A percentile compares a stretch with the other conserved stretches of the same genome.
Evolutionary conservation across 30 jellyfish, hydroid and myxozoan genomes (phyloP).

Genomic region (Aurelia aurita): DNA sequence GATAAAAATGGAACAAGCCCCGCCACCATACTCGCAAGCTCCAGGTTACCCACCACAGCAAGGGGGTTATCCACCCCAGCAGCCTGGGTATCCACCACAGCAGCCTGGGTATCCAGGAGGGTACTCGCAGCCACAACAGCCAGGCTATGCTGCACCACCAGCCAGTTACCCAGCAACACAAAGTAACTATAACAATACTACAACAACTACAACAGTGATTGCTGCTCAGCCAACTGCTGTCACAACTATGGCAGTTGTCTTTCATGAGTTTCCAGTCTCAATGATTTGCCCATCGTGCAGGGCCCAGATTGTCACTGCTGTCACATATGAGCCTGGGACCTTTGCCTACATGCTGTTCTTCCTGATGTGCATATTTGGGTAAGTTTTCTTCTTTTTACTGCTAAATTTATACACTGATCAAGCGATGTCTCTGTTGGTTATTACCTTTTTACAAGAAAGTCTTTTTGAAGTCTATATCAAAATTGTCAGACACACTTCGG

Average conservation of each 20-base stretch:
- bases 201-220: constrained; percentile 60
- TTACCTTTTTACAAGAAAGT: no score
- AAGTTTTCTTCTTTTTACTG: neutral
- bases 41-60: constrained; percentile 48
- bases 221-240: constrained; percentile 84
- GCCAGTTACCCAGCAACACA: constrained; percentile 66
- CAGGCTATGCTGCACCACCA: constrained; percentile 54
- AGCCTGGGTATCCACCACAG: constrained; percentile 66
- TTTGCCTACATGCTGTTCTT: constrained; percentile 80
- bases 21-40: constrained; percentile 55
- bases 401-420: no score
- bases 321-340: constrained; percentile 73
- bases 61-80: constrained; percentile 43
- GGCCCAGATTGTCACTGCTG: constrained; percentile 81
- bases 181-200: neutral
- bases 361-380: constrained; percentile 83
- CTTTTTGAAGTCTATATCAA: no score
- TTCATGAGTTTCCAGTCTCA: constrained; percentile 79
- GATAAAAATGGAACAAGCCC: neutral
- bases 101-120: constrained; percentile 67
- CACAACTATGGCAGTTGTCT: constrained; percentile 45
- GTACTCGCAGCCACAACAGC: constrained; percentile 32
- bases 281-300: constrained; percentile 85
- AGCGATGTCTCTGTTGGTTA: no score
- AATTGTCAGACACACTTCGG: no score